Evolutionary conservation across 2,888 invertebrate genomes (phyloP).

Genomic region (Meta bourneti): DNA sequence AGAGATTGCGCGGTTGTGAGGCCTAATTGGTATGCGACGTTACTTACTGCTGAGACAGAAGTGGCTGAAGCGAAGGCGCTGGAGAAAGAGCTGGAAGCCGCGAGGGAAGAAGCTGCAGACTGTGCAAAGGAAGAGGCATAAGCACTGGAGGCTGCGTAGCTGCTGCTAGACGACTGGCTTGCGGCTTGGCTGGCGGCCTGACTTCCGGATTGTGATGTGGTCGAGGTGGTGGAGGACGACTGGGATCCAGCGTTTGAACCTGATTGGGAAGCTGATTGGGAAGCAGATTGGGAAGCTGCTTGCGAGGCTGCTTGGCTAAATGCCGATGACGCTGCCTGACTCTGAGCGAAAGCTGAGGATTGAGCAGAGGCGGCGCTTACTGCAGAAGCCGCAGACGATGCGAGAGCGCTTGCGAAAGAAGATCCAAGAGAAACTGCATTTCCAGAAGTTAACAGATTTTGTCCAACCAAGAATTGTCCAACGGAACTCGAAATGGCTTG

Average conservation of each 20-base stretch:
- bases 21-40: constrained; percentile 14
- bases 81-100: constrained; percentile 44
- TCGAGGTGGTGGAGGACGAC: too few species aligned
- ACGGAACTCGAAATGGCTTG: not conserved
- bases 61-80: constrained; percentile 25
- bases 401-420: not conserved
- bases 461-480: not conserved
- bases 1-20: not conserved
- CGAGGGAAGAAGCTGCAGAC: not conserved
- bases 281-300: not conserved
- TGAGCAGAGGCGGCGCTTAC: not conserved
- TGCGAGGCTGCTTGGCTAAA: not conserved
- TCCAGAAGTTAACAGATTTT: not conserved
- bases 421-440: constrained; percentile 14
- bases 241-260: too few species aligned
- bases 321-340: not conserved
- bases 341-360: not conserved
- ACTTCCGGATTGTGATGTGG: too few species aligned
- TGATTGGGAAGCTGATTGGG: not conserved
- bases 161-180: too few species aligned
- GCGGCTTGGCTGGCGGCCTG: too few species aligned
- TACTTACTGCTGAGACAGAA: constrained; percentile 7
- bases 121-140: constrained; percentile 17
- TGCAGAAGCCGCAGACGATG: not conserved
- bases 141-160: too few species aligned